These are phyloP conservation scores for Taeniopygia guttata DNA, from an alignment of 2,797 vertebrate genomes.

Conservation along the genomic window DNA sequence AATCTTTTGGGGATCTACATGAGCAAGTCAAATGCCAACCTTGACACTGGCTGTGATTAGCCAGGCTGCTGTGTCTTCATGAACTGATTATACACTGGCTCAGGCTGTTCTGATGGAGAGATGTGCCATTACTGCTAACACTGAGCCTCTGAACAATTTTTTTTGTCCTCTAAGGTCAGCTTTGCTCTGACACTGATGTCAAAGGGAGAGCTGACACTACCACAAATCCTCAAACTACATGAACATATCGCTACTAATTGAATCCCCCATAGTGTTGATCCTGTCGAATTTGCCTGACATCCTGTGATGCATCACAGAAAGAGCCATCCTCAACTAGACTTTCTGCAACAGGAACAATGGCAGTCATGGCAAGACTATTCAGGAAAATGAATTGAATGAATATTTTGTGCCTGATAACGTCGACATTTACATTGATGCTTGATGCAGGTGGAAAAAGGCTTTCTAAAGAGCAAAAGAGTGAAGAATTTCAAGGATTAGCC, in stretches of 20 bases:
- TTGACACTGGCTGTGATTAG: constrained; percentile 28
- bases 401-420: neutral
- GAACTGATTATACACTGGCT: neutral
- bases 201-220: neutral
- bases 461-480: neutral
- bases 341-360: neutral
- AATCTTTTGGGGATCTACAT: constrained; percentile 8
- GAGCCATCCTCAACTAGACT: neutral
- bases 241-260: neutral
- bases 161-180: neutral
- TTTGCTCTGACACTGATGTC: neutral
- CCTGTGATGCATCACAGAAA: neutral
- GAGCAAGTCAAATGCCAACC: constrained; percentile 6
- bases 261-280: neutral
- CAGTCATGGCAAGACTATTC: neutral
- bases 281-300: neutral
- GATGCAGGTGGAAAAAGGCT: neutral
- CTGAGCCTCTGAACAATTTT: neutral
- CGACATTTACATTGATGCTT: neutral
- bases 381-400: neutral
- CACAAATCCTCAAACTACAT: neutral
- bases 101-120: neutral
- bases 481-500: neutral
- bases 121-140: neutral
- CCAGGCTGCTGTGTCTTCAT: constrained; percentile 10